Percentiles rank a stretch among this genome's conserved stretches.
Evolutionary conservation across 2,113 vertebrate genomes (phyloP).

Genomic region (Tachysurus fulvidraco): DNA sequence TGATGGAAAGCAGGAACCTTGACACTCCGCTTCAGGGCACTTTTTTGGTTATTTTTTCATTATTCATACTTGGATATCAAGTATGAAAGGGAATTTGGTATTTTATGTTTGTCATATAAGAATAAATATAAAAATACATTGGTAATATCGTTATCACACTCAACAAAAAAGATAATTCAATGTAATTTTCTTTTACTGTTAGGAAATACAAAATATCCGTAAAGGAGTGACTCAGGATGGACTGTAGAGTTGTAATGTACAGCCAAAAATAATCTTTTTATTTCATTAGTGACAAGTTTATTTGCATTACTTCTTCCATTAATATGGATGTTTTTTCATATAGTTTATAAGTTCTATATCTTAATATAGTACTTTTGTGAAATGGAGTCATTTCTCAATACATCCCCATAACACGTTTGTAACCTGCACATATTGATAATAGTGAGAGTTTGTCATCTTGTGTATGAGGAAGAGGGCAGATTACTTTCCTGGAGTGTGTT

Average conservation of each 20-base stretch:
- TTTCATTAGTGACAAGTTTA: background rate
- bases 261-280: background rate
- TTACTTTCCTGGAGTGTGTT: background rate
- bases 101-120: too few species aligned
- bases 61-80: conserved; percentile 15
- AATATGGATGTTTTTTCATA: background rate
- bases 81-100: background rate
- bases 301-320: background rate
- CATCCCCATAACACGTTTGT: too few species aligned
- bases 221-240: background rate
- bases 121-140: too few species aligned
- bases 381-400: background rate
- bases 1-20: conserved; percentile 35
- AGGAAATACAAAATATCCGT: background rate
- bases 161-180: background rate
- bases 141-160: too few species aligned
- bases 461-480: background rate
- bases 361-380: background rate
- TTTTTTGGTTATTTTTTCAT: conserved; percentile 7
- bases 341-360: background rate
- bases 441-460: background rate
- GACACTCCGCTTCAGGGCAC: background rate
- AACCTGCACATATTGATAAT: too few species aligned
- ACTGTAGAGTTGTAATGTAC: background rate
- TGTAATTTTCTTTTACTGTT: background rate